phyloP scores from a whole-genome alignment of 2,113 vertebrate species.

The Malurus alboscapulatus region DNA sequence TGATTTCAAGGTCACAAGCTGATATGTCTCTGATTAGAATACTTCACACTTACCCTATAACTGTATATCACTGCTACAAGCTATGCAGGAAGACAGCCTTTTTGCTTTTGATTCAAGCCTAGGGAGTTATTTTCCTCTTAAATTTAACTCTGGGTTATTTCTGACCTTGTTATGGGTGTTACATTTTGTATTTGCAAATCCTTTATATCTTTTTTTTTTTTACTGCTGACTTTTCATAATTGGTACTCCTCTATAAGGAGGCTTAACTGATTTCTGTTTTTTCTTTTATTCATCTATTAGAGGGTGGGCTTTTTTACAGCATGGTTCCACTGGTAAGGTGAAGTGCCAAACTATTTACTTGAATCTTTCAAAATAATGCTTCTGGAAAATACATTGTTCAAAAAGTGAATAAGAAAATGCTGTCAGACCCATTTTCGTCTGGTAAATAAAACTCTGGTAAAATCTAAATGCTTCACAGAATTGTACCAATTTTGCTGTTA shows the following conservation, averaged over 20 bases:
- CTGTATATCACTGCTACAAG: neutral
- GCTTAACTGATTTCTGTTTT: neutral
- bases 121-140: neutral
- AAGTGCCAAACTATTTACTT: neutral
- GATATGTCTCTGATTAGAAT: neutral
- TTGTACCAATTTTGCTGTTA: neutral
- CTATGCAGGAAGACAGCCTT: neutral
- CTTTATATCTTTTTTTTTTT: neutral
- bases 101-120: neutral
- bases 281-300: neutral
- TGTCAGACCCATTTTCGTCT: neutral
- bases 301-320: neutral
- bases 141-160: neutral
- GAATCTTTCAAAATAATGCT: neutral
- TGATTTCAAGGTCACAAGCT: neutral
- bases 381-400: neutral
- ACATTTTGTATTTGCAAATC: neutral
- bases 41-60: neutral
- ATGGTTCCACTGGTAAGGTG: neutral
- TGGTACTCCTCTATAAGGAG: neutral
- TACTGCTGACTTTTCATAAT: neutral
- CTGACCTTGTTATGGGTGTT: neutral
- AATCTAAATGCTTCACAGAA: neutral
- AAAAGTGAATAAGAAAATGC: neutral
- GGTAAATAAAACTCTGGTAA: neutral